Base-by-base conservation (phyloP, 2,888 invertebrate species). In the Troides helena region DNA sequence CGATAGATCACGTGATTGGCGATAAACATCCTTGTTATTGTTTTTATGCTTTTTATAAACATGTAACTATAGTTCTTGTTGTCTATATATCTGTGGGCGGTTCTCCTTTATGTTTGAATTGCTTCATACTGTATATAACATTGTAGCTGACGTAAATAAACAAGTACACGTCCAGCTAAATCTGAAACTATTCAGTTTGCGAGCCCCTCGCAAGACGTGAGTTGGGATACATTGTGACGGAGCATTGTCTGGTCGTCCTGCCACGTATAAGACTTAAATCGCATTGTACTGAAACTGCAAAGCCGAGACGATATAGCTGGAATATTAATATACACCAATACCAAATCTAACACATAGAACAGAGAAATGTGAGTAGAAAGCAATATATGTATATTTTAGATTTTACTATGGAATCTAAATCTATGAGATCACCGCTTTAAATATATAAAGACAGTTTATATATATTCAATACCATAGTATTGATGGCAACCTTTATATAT, bases 121-220 rank as follows among this genome's bases (percentile, higher is more conserved):
- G 39, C 39, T 39, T 39, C 39, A 39, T 53, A n/a, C 1, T 14
- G n/a, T 53, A 53, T 12, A 18, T 53, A 53, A 53, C 53, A 53
- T 53, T 53, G 18, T 18, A 18, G 17, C 6, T 53, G 53, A 56
- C 14, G 39, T 56, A 62, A 62, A 67, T 57, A 67, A 56, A 56
- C 56, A 14, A 14, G n/a, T 53, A 3, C n/a, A 17, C 17, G 53
- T 53, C 21, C 23, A 36, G 30, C 64, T 53, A 59, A 68, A 64
- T 68, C 68, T 50, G 63, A 53, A 60, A 68, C 64, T 36, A 64
- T 68, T 68, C 60, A 63, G 58, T 46, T 58, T 50, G 58, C 62
- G 68, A 18, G 63, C 46, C 60, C 4, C 39, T 50, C 53, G 5
- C n/a, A 10, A 53, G 68, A 68, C 68, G 63, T 64, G 63, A 59